Percentiles rank a stretch among this genome's conserved stretches.
These are phyloP conservation scores for Rhynchotus rufescens DNA, from an alignment of 2,797 vertebrate species.

Conservation along the genomic window DNA sequence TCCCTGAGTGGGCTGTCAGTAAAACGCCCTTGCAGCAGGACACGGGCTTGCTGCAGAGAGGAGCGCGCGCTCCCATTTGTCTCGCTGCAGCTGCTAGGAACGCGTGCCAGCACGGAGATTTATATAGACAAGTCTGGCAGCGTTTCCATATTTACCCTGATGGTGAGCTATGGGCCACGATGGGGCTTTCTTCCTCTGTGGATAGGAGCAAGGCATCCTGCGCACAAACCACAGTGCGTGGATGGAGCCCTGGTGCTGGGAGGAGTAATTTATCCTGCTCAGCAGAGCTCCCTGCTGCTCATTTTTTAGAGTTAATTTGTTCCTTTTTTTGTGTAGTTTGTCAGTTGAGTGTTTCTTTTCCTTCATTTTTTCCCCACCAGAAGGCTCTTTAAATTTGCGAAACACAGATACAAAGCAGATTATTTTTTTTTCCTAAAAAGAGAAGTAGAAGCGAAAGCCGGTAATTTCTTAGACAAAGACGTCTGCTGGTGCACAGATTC, in stretches of 20 bases:
- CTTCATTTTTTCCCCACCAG: background rate
- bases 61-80: background rate
- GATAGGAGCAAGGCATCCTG: background rate
- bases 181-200: background rate
- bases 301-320: constrained; percentile 44
- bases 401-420: background rate
- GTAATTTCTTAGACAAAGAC: background rate
- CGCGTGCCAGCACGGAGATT: background rate
- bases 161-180: background rate
- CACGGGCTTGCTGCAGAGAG: background rate
- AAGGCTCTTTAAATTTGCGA: background rate
- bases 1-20: background rate
- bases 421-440: background rate
- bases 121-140: background rate
- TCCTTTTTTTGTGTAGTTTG: background rate
- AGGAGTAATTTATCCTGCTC: background rate
- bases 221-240: background rate
- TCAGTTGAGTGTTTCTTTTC: background rate
- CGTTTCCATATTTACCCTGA: background rate
- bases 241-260: background rate
- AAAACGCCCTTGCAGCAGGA: background rate
- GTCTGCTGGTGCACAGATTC: background rate
- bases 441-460: background rate
- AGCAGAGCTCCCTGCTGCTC: background rate
- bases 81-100: background rate